Conservation (phyloP, 1,140 invertebrate genomes). For the Zaprionus ornatus region DNA sequence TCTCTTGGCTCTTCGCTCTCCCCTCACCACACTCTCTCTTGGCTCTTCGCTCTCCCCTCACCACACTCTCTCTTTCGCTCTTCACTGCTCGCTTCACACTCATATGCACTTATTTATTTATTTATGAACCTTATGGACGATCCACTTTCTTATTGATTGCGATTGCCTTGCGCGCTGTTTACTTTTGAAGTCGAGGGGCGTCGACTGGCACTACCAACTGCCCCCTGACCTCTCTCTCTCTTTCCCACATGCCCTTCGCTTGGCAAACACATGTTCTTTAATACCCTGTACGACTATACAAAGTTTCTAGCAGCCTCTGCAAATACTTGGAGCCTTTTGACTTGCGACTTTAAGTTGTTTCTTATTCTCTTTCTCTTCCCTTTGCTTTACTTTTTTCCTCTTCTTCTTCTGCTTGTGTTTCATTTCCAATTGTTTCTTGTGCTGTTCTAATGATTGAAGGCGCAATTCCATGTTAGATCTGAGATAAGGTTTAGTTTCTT, state of each 20-base stretch:
- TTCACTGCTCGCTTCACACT: not conserved
- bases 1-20: not conserved
- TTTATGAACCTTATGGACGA: constrained; percentile 57
- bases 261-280: not conserved
- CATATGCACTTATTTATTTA: constrained; percentile 55
- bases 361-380: constrained; percentile 3
- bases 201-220: not conserved
- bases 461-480: too few species aligned
- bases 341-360: not conserved
- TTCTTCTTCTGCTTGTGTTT: too few species aligned
- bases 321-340: not conserved
- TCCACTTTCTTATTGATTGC: constrained; percentile 68
- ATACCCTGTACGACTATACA: not conserved
- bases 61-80: too few species aligned
- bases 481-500: too few species aligned
- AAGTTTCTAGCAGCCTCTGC: not conserved
- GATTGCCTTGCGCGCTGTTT: constrained; percentile 9
- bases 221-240: not conserved
- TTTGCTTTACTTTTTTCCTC: constrained; percentile 27
- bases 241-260: not conserved
- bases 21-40: not conserved
- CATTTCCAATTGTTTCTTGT: too few species aligned
- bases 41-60: not conserved
- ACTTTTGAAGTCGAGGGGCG: not conserved
- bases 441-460: too few species aligned